Conservation (phyloP, 1,140 invertebrate genomes). For the Drosophila busckii region DNA sequence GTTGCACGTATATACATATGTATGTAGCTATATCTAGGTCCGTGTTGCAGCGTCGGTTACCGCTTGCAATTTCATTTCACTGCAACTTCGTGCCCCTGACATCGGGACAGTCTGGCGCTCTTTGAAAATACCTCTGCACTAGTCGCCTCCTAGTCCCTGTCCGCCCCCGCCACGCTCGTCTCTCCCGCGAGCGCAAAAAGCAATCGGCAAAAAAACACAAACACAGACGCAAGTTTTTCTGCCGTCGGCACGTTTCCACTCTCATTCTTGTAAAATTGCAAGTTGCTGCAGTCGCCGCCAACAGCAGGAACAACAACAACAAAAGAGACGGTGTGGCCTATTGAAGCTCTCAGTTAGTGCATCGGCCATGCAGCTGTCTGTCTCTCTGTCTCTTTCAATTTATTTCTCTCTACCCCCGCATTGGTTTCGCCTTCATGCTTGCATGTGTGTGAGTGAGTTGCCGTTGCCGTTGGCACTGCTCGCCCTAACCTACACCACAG, state of each 20-base stretch:
- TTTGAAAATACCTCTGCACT: slow-evolving; percentile 1
- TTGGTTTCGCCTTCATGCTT: slow-evolving; percentile 46
- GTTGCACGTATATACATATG: slow-evolving; percentile 23
- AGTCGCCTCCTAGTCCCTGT: not conserved
- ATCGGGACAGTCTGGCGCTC: slow-evolving; percentile 35
- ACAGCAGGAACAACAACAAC: no score
- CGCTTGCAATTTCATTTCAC: slow-evolving; percentile 72
- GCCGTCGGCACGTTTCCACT: slow-evolving; percentile 53
- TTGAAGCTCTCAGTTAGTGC: slow-evolving; percentile 58
- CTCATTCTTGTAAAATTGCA: slow-evolving; percentile 69
- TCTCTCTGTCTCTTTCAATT: not conserved
- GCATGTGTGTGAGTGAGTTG: slow-evolving; percentile 7
- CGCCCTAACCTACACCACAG: slow-evolving; percentile 71
- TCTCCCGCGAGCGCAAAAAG: slow-evolving; percentile 1
- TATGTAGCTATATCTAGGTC: slow-evolving; percentile 38
- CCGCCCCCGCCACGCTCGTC: not conserved
- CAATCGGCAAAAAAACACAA: slow-evolving; percentile 2
- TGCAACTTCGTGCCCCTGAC: slow-evolving; percentile 74
- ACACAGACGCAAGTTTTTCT: slow-evolving; percentile 10
- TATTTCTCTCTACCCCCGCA: slow-evolving; percentile 10
- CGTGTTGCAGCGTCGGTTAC: no score
- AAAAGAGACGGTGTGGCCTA: slow-evolving; percentile 57
- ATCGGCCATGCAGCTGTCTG: slow-evolving; percentile 9
- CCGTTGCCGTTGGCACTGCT: slow-evolving; percentile 35
- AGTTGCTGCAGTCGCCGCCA: no score